These are phyloP conservation scores for Sorex maritimensis DNA, from an alignment of 2,797 vertebrate genomes.

Conservation along the genomic window DNA sequence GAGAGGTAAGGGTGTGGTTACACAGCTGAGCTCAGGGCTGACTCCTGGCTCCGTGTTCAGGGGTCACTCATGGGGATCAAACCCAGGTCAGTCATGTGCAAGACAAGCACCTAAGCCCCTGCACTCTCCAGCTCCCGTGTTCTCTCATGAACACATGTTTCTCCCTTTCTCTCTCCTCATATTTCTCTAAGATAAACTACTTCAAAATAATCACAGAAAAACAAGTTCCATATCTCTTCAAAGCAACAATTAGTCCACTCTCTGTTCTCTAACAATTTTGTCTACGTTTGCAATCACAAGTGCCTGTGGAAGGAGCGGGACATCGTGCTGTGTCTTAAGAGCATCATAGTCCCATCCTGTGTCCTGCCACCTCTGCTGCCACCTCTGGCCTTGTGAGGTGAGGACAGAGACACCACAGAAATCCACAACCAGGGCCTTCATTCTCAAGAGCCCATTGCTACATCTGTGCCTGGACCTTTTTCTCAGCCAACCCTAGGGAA, in stretches of 20 bases:
- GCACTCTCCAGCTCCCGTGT: too few relatives aligned
- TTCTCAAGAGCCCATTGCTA: too few relatives aligned
- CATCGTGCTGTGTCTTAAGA: rapidly evolving
- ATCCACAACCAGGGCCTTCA: neutral
- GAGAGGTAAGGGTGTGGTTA: too few relatives aligned
- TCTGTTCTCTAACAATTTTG: neutral
- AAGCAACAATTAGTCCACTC: neutral
- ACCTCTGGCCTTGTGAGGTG: too few relatives aligned
- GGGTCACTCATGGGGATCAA: too few relatives aligned
- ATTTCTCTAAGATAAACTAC: too few relatives aligned
- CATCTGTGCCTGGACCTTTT: neutral
- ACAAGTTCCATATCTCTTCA: neutral
- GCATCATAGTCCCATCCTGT: neutral
- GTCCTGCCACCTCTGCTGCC: neutral
- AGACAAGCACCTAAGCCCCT: too few relatives aligned
- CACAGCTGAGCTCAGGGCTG: too few relatives aligned
- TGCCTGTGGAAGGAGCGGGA: neutral
- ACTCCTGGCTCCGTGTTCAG: too few relatives aligned
- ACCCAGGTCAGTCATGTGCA: too few relatives aligned
- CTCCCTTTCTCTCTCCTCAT: too few relatives aligned
- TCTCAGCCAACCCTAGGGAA: neutral
- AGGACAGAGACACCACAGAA: neutral
- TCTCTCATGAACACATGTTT: too few relatives aligned
- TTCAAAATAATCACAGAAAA: neutral
- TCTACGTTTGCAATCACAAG: neutral